Evolutionary conservation across 2,113 vertebrate species (phyloP).

Genomic region (Notiomystis cincta): DNA sequence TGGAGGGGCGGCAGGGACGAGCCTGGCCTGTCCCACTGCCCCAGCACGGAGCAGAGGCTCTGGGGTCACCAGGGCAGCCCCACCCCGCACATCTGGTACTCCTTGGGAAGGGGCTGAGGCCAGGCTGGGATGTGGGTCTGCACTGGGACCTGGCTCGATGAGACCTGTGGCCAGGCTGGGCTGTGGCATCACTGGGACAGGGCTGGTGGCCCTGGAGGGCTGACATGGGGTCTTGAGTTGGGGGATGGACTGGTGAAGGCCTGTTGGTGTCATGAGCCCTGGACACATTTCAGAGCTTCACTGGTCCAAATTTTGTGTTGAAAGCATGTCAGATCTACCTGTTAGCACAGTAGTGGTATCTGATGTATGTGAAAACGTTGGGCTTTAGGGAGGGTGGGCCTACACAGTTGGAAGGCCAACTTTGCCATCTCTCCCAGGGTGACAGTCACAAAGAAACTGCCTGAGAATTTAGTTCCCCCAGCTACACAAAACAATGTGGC

Average conservation of each 20-base stretch:
- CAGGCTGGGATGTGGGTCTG: rapidly evolving
- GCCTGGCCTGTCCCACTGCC: no score
- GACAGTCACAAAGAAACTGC: background rate
- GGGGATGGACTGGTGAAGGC: background rate
- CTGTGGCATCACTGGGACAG: background rate
- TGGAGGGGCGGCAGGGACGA: rapidly evolving
- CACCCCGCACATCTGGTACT: background rate
- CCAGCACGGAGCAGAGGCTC: background rate
- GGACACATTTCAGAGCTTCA: background rate
- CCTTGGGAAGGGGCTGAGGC: background rate
- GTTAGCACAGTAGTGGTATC: background rate
- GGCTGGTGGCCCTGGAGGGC: rapidly evolving
- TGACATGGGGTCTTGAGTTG: rapidly evolving
- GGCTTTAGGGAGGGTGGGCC: background rate
- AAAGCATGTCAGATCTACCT: background rate
- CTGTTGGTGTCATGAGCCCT: background rate
- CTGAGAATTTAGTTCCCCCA: rapidly evolving
- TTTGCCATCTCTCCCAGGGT: background rate
- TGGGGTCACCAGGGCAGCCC: background rate
- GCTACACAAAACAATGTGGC: rapidly evolving
- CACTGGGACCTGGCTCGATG: rapidly evolving
- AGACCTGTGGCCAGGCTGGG: background rate
- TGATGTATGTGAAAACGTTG: rapidly evolving
- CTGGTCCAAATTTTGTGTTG: background rate
- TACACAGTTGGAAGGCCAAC: background rate